Conservation (phyloP, 1,140 invertebrate genomes). For the Drosophila novamexicana region DNA sequence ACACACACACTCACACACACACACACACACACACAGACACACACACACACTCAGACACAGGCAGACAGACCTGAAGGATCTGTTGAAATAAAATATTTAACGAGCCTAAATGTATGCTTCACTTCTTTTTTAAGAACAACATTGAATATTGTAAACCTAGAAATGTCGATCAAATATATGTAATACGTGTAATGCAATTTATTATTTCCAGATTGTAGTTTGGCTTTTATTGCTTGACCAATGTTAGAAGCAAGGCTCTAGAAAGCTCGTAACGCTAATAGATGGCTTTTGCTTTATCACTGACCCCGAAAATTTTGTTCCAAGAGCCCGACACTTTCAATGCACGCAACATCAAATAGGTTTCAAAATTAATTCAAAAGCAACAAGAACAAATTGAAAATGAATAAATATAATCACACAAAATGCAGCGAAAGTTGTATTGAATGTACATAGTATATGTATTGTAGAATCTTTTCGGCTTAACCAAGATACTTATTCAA, state of each 20-base stretch:
- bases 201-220: not conserved
- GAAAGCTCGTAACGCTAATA: not conserved
- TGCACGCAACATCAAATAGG: slow-evolving; percentile 62
- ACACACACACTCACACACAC: slow-evolving; percentile 25
- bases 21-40: slow-evolving; percentile 18
- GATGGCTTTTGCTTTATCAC: slow-evolving; percentile 7
- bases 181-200: not conserved
- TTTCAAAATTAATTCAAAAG: slow-evolving; percentile 64
- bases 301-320: not conserved
- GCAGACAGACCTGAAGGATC: slow-evolving; percentile 26
- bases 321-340: not conserved
- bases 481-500: slow-evolving; percentile 7
- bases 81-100: slow-evolving; percentile 7
- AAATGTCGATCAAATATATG: not conserved
- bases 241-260: too few relatives aligned
- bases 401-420: slow-evolving; percentile 2
- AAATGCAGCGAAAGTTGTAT: slow-evolving; percentile 7
- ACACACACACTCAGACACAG: slow-evolving; percentile 26
- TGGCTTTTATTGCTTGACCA: slow-evolving; percentile 5
- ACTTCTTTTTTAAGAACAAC: slow-evolving; percentile 1
- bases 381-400: slow-evolving; percentile 5
- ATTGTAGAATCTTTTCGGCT: slow-evolving; percentile 2
- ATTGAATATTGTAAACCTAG: not conserved
- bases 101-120: slow-evolving; percentile 10
- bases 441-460: slow-evolving; percentile 13